Evolutionary conservation across 2,888 invertebrate species (phyloP), one percentile per base, ranked within the genome.

Genomic region (Cordilura impudica): DNA sequence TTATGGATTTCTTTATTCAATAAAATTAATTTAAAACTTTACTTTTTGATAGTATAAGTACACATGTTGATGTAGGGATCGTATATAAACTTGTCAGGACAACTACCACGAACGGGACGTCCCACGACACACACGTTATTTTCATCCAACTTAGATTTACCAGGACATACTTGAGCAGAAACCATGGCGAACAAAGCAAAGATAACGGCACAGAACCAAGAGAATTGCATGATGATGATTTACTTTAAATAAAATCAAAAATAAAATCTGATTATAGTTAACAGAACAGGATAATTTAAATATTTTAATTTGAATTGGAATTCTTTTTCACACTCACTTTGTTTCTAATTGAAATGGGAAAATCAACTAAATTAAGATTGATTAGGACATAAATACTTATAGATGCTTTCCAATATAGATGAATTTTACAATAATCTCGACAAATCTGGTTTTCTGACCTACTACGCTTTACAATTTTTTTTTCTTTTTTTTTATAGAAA

Each of bases 91-190:
- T 82, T 80, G 0, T n/a, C 1, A 7, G 89, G 89, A 56, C 89
- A 89, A 16, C 84, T 84, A 10, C 89, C 89, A 26, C 77, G 85
- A 67, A 89, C 83, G 53, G 86, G 83, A n/a, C 89, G 87, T 1
- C 85, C 71, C 0, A 82, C 29, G 0, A 83, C 76, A 69, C 89
- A 89, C 2, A 85, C 82, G 82, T 85, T 86, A 12, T 84, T 75
- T 77, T 87, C 85, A 60, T 88, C 87, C 88, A 89, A 88, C 43
- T 63, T 83, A 61, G 53, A 75, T 56, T 73, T 45, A 3, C 47
- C 58, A 0, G 86, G 86, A 66, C 89, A 89, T 0, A 66, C 72
- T 23, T 74, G 49, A 6, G 84, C 87, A 43, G 85, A 82, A 19
- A 82, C 82, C n/a, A 83, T 76, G 5, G 84, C 85, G 10, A 87